Evolutionary conservation across 2,888 invertebrate species (phyloP).

Genomic region (Lycocerus yunnanus): DNA sequence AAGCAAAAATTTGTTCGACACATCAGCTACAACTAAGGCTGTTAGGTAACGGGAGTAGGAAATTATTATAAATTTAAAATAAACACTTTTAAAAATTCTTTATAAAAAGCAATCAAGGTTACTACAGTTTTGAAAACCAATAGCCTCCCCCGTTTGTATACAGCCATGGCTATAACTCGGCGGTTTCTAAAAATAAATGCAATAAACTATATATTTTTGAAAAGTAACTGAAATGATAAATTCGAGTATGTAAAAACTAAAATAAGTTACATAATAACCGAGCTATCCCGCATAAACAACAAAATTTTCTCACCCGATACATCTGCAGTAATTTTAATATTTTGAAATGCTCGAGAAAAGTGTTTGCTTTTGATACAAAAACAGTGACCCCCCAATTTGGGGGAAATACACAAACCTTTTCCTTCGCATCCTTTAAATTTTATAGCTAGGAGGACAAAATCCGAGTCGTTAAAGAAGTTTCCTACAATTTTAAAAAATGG

Average conservation of each 20-base stretch:
- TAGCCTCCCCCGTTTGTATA: too few species aligned
- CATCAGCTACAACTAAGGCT: too few species aligned
- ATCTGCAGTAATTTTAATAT: background rate
- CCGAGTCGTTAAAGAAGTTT: background rate
- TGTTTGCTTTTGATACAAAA: background rate
- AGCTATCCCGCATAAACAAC: background rate
- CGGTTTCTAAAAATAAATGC: background rate
- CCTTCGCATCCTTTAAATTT: background rate
- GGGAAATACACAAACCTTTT: background rate
- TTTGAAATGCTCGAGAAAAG: background rate
- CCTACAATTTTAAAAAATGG: slow-evolving; percentile 9
- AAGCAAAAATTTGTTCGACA: too few species aligned
- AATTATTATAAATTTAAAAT: too few species aligned
- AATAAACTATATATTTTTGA: background rate
- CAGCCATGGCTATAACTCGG: background rate
- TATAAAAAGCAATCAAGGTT: too few species aligned
- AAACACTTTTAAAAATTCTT: too few species aligned
- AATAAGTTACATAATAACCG: background rate
- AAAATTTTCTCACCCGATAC: background rate
- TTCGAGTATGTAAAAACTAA: background rate
- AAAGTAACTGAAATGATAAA: background rate
- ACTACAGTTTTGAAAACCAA: too few species aligned
- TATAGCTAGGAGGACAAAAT: background rate
- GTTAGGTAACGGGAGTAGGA: too few species aligned
- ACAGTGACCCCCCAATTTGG: background rate